phyloP scores from a whole-genome alignment of 1,140 invertebrate species.

The Thaumetopoea pityocampa region DNA sequence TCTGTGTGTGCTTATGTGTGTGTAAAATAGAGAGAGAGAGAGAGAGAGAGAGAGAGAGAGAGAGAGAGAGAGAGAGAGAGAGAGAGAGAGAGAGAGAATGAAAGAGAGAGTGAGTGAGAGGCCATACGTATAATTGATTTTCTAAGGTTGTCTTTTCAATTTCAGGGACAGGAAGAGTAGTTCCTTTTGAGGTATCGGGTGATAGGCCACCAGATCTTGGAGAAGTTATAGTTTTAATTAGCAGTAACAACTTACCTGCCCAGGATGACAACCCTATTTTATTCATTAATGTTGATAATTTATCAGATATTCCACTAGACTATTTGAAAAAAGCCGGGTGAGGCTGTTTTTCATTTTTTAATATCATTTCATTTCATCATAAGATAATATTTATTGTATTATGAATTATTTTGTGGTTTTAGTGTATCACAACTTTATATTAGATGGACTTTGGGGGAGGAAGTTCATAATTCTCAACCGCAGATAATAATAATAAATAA shows the following conservation, averaged over 20 bases:
- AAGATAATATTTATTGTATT: neutral
- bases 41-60: too few relatives aligned
- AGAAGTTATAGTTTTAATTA: slow-evolving; percentile 44
- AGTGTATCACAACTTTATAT: slow-evolving; percentile 51
- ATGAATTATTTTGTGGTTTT: neutral
- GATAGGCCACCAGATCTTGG: slow-evolving; percentile 34
- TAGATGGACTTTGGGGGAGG: slow-evolving; percentile 35
- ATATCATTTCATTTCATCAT: slow-evolving; percentile 2
- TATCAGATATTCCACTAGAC: slow-evolving; percentile 38
- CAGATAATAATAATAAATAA: slow-evolving; percentile 21
- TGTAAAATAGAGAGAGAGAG: too few relatives aligned
- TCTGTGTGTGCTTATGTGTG: too few relatives aligned
- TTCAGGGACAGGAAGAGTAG: slow-evolving; percentile 44
- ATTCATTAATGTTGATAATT: slow-evolving; percentile 47
- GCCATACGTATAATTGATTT: neutral
- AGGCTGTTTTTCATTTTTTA: neutral
- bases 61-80: too few relatives aligned
- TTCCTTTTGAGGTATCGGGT: slow-evolving; percentile 38
- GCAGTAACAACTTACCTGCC: slow-evolving; percentile 51
- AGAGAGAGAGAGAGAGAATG: too few relatives aligned
- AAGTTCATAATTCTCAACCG: slow-evolving; percentile 26
- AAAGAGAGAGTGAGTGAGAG: neutral
- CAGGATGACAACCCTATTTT: slow-evolving; percentile 52
- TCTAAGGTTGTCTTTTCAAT: neutral
- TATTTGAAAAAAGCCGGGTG: slow-evolving; percentile 40